These are phyloP conservation scores for Hylyphantes graminicola DNA, from an alignment of 1,140 invertebrate genomes.

Conservation along the genomic window DNA sequence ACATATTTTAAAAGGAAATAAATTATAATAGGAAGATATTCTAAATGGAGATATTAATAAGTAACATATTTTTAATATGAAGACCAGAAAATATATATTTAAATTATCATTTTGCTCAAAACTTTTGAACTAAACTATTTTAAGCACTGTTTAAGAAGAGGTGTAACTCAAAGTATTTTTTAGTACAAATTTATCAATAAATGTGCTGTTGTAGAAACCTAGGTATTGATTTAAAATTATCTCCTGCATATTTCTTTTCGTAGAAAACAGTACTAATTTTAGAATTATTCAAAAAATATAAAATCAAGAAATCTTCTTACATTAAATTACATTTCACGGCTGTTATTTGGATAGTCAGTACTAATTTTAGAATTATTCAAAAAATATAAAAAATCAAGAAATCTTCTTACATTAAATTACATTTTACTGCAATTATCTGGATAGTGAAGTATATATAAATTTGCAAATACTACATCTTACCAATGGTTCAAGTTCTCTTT, in stretches of 20 bases:
- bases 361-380: neutral
- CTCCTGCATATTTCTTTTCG: neutral
- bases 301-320: neutral
- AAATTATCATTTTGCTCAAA: too few species aligned
- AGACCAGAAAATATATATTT: too few species aligned
- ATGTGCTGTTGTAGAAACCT: too few species aligned
- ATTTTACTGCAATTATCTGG: neutral
- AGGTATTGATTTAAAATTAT: neutral
- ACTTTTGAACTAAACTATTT: too few species aligned
- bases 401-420: neutral
- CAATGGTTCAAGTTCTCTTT: conserved; percentile 89
- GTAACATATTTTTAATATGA: too few species aligned
- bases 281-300: neutral
- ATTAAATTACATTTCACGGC: neutral
- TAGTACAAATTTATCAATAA: too few species aligned
- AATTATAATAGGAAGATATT: too few species aligned
- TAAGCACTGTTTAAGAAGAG: too few species aligned
- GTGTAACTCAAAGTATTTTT: too few species aligned
- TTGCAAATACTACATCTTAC: conserved; percentile 65
- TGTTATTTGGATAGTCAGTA: neutral
- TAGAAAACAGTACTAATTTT: neutral
- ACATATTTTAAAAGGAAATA: too few species aligned
- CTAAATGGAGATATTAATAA: too few species aligned
- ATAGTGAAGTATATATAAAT: neutral
- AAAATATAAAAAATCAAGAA: neutral